These are phyloP conservation scores for Theropithecus gelada DNA, from an alignment of 2,113 vertebrate genomes.

Conservation along the genomic window DNA sequence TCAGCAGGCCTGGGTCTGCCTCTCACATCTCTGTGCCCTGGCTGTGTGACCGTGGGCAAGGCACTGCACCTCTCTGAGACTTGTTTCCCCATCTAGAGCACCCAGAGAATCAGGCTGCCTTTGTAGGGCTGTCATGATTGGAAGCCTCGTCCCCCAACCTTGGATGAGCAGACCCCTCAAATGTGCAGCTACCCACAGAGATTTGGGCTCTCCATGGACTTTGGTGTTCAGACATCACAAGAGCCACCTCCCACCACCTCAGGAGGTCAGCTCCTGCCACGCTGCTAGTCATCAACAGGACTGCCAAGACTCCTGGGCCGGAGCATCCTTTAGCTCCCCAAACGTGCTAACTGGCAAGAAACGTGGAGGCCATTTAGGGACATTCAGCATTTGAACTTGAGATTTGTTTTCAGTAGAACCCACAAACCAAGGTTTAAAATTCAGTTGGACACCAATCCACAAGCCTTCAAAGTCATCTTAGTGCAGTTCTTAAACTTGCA, in stretches of 20 bases:
- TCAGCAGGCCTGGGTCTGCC: not conserved
- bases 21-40: not conserved
- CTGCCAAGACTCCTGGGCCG: not conserved
- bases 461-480: not conserved
- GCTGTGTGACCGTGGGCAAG: not conserved
- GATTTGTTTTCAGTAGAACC: constrained; percentile 58
- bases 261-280: not conserved
- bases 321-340: not conserved
- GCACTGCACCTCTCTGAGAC: not conserved
- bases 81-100: not conserved
- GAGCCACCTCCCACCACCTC: not conserved
- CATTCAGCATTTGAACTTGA: constrained; percentile 57
- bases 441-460: constrained; percentile 27
- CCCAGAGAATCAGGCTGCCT: not conserved
- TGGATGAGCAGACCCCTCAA: not conserved
- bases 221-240: not conserved
- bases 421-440: constrained; percentile 58
- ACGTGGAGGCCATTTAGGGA: constrained; percentile 52
- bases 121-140: not conserved
- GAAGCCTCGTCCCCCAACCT: not conserved
- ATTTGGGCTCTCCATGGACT: not conserved
- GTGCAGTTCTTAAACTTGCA: not conserved
- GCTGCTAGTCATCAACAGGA: not conserved
- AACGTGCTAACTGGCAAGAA: not conserved
- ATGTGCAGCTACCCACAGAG: not conserved